These are phyloP conservation scores for Pygocentrus nattereri DNA, from an alignment of 2,797 vertebrate species.

Conservation along the genomic window DNA sequence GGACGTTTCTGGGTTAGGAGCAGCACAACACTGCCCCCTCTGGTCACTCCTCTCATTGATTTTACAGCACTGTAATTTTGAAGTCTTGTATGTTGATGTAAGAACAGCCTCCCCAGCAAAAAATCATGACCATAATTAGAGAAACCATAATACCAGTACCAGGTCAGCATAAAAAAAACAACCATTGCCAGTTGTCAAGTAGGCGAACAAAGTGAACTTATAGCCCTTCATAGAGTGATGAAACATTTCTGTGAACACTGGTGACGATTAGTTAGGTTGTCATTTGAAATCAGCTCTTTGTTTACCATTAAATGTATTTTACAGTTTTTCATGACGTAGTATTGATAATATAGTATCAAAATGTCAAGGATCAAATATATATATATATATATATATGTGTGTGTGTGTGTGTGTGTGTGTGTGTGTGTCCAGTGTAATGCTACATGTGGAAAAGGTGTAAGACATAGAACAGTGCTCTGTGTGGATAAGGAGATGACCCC, in stretches of 20 bases:
- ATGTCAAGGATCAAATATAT: neutral
- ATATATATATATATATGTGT: neutral
- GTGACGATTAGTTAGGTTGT: neutral
- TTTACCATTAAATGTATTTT: too few species aligned
- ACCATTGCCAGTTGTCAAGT: neutral
- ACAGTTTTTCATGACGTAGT: too few species aligned
- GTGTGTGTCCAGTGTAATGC: constrained; percentile 81
- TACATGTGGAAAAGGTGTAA: constrained; percentile 80
- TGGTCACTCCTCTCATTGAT: constrained; percentile 35
- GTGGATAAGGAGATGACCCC: constrained; percentile 69
- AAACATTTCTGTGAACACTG: neutral
- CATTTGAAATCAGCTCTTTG: neutral
- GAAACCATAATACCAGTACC: neutral
- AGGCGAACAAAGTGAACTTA: neutral
- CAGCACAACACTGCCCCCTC: constrained; percentile 69
- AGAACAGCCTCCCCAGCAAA: neutral
- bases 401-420: neutral
- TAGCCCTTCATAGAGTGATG: neutral
- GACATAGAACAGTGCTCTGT: constrained; percentile 80
- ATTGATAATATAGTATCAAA: neutral
- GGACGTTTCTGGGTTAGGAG: neutral
- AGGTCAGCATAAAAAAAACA: neutral
- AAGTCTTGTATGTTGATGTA: neutral
- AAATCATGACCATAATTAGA: neutral
- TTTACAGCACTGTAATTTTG: neutral